Conservation (phyloP, 2,888 invertebrate genomes). For the Diloba caeruleocephala region DNA sequence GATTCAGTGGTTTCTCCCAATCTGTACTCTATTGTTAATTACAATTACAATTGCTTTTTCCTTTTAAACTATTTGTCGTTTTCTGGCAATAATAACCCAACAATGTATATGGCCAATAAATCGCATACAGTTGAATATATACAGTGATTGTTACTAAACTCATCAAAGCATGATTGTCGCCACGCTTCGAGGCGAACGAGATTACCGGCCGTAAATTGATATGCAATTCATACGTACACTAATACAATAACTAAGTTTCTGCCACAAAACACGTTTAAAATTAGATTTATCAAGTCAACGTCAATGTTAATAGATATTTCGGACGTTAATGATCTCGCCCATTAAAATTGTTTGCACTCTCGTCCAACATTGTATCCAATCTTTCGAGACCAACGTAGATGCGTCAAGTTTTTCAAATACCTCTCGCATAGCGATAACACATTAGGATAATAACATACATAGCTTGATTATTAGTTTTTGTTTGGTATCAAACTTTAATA, state of each 20-base stretch:
- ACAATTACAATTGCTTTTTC: background rate
- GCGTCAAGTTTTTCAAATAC: constrained; percentile 19
- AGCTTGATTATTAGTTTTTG: constrained; percentile 19
- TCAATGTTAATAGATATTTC: constrained; percentile 30
- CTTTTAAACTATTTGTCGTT: constrained; percentile 2
- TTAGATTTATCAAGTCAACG: constrained; percentile 33
- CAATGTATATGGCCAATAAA: constrained; percentile 13
- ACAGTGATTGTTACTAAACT: constrained; percentile 28
- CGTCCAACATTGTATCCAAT: constrained; percentile 24
- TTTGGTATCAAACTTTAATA: constrained; percentile 31
- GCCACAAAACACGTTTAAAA: constrained; percentile 25
- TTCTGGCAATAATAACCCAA: constrained; percentile 15
- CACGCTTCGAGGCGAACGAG: constrained; percentile 19
- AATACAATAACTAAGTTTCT: constrained; percentile 15
- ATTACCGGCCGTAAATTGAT: constrained; percentile 29
- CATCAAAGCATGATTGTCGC: constrained; percentile 30
- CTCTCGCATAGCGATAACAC: constrained; percentile 3
- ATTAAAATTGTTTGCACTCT: constrained; percentile 43
- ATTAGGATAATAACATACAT: constrained; percentile 11
- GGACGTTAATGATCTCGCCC: constrained; percentile 38
- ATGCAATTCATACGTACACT: constrained; percentile 22
- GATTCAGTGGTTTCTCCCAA: background rate
- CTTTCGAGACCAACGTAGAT: constrained; percentile 31
- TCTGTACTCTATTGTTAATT: constrained; percentile 4
- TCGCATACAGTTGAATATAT: constrained; percentile 19